A percentile compares a stretch with the other conserved stretches of the same genome.
phyloP scores from a whole-genome alignment of 2,888 invertebrate species.

The Seira ritae region DNA sequence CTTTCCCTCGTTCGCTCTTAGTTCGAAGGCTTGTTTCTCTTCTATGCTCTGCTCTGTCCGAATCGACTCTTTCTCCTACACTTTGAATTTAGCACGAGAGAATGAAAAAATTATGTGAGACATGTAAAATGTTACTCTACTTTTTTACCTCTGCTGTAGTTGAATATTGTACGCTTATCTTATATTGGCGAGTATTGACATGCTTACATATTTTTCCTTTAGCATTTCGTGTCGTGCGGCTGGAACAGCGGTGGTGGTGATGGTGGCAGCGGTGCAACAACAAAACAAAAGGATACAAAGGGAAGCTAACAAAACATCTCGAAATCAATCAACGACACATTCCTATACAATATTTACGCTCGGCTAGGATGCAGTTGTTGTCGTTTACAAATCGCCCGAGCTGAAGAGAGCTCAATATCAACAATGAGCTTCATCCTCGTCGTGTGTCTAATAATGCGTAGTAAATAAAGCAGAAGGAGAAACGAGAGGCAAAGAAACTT shows the following conservation, averaged over 20 bases:
- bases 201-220: conserved; percentile 26
- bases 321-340: conserved; percentile 60
- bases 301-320: conserved; percentile 37
- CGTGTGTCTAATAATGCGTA: too few relatives aligned
- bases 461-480: too few relatives aligned
- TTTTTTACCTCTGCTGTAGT: too few relatives aligned
- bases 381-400: conserved; percentile 57
- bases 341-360: conserved; percentile 56
- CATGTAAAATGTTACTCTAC: too few relatives aligned
- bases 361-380: conserved; percentile 49
- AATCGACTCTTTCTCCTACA: too few relatives aligned
- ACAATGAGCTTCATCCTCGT: too few relatives aligned
- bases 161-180: background rate
- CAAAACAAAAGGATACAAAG: conserved; percentile 25
- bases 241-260: background rate
- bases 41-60: too few relatives aligned
- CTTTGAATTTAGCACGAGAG: conserved; percentile 31
- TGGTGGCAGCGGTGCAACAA: conserved; percentile 27
- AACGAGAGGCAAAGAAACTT: too few relatives aligned
- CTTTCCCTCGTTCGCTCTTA: background rate
- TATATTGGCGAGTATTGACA: conserved; percentile 20
- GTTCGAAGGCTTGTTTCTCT: background rate
- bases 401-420: conserved; percentile 8
- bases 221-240: too few relatives aligned
- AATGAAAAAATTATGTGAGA: too few relatives aligned